A percentile compares a stretch with the other conserved stretches of the same genome.
phyloP scores from a whole-genome alignment of 2,888 invertebrate genomes.

The Monopis laevigella region DNA sequence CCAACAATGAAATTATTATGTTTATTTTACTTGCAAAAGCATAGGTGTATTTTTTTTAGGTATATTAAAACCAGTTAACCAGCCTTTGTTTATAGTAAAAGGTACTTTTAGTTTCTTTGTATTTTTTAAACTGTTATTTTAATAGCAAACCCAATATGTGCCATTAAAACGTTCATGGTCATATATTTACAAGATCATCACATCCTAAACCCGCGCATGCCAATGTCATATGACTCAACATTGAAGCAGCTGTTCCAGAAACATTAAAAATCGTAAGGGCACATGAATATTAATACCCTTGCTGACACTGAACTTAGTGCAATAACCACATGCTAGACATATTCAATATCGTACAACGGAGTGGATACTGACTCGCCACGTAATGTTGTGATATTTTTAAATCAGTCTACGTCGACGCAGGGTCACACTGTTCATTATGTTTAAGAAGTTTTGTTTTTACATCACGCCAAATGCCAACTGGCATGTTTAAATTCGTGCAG shows the following conservation, averaged over 20 bases:
- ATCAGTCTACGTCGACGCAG: constrained; percentile 10
- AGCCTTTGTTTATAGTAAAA: no score
- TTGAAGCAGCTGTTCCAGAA: constrained; percentile 49
- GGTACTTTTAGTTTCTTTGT: no score
- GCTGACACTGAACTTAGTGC: constrained; percentile 32
- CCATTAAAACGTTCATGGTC: constrained; percentile 7
- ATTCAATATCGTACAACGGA: constrained; percentile 3
- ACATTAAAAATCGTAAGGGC: constrained; percentile 55
- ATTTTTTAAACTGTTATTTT: no score
- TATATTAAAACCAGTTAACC: no score
- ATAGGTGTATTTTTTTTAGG: no score
- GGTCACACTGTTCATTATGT: constrained; percentile 10
- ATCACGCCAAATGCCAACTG: constrained; percentile 18
- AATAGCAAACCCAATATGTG: no score
- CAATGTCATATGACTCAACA: constrained; percentile 57
- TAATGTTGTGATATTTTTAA: constrained; percentile 9
- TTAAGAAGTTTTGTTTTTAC: constrained; percentile 13
- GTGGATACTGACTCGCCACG: constrained; percentile 4
- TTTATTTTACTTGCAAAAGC: constrained; percentile 46
- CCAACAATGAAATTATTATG: constrained; percentile 39
- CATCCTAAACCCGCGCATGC: constrained; percentile 25
- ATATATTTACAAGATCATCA: constrained; percentile 1
- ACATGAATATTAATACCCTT: constrained; percentile 36
- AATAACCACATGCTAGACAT: constrained; percentile 8
- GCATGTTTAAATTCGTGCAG: constrained; percentile 15